Base-by-base conservation (phyloP, 2,113 vertebrate genomes). In the Sander lucioperca region DNA sequence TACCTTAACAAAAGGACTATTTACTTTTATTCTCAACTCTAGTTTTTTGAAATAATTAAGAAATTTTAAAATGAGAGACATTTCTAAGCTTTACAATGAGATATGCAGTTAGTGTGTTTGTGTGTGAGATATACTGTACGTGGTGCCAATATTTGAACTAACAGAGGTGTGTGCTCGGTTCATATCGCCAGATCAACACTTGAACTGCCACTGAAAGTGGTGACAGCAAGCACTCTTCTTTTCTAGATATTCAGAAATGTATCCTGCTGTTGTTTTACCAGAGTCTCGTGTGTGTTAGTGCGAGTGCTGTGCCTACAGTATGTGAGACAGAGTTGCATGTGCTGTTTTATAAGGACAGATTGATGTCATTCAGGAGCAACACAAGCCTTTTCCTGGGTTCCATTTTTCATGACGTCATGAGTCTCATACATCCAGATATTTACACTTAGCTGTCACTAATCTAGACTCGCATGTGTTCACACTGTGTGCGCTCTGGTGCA, bases 51-150 rank as follows among this genome's bases (percentile, higher is more conserved):
- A 65, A 77, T 88, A 87, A 83, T 86, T 84, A 39, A 63, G 83
- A 92, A 86, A 91, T 89, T 93, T 92, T 65, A 88, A 91, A 85
- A 66, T 11, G 43, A 91, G n/a, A n/a, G 76, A 88, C 77, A 27
- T 93, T 92, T 91, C 80, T 88, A 90, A 92, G 90, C 90, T 92
- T 92, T 88, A 88, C 88, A 74, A 84, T 71, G 82, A 87, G 82
- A 83, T 89, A 89, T 92, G 89, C 92, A 90, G 80, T 88, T 39
- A 7, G 88, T 76, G 86, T 84, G 89, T 91, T 66, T 85, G 83
- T 85, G 86, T 86, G 89, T 88, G 82, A 53, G 83, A 64, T 82
- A 71, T 82, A 67, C 57, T 43, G 62, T 88, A 69, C 69, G n/a
- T 73, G 77, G 88, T 90, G 91, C 88, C 88, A 82, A 84, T 75